Base-by-base conservation (phyloP, 2,888 invertebrate species). In the Drosophila testacea region DNA sequence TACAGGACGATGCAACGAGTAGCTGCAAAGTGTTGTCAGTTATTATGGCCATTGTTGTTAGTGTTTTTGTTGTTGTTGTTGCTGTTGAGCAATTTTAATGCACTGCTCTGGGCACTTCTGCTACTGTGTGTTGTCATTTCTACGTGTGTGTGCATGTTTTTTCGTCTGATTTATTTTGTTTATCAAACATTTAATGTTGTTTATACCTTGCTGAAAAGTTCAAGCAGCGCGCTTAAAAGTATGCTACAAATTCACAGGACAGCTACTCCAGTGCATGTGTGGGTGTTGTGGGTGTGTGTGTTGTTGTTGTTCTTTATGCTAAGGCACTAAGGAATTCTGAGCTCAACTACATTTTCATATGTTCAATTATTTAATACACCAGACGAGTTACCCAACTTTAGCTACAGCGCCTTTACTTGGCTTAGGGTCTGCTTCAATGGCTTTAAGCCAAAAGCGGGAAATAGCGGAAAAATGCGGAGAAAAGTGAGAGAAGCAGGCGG, bases 181-280 rank as follows among this genome's bases (percentile, higher is more conserved):
- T 80, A 87, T 79, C 67, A 73, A 82, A 81, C 77, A 79, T 73
- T 76, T 85, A 80, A 87, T 85, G 83, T 75, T 73, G 70, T 85
- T 84, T 82, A 79, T 64, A 86, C 69, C 77, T 79, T 87, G 74
- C 72, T 75, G 80, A 75, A 83, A 83, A 83, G 76, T 83, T 82
- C 65, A 61, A 57, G 76, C 73, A 64, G 47, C 56, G 63, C 73
- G 55, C 76, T 63, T 44, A 52, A 69, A 81, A 83, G 74, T 77
- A 71, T 79, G 79, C 79, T 73, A 69, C 69, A 60, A 75, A 72
- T 69, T 75, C 36, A 71, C 63, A 42, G 54, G 46, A 28, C 62
- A 60, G 34, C 34, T 5, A 16, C 11, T 52, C 11, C 42, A 34
- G 34, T 30, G 13, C 13, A 30, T 32, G 39, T 46, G 13, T 44